phyloP scores from a whole-genome alignment of 1,140 invertebrate species.

The Pararge aegeria region DNA sequence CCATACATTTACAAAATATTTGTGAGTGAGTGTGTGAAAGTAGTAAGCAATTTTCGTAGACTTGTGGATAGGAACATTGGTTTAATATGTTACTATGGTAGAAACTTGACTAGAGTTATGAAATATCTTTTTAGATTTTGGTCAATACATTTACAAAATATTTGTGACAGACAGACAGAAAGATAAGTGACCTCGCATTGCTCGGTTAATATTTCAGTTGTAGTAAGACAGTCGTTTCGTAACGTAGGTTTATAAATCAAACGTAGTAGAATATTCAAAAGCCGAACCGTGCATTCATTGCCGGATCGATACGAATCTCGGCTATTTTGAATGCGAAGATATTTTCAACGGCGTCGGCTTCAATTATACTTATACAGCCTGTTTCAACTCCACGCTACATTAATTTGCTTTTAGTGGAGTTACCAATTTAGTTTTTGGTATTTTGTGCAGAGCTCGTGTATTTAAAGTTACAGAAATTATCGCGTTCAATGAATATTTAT shows the following conservation, averaged over 20 bases:
- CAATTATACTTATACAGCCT: constrained; percentile 24
- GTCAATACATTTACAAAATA: too few relatives aligned
- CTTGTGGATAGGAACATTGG: too few relatives aligned
- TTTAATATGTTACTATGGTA: too few relatives aligned
- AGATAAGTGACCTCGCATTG: too few relatives aligned
- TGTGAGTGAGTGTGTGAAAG: too few relatives aligned
- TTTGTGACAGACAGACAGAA: too few relatives aligned
- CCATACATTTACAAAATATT: too few relatives aligned
- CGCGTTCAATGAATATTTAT: not conserved
- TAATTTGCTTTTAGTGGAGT: constrained; percentile 24
- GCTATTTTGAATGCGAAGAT: constrained; percentile 31
- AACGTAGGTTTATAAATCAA: constrained; percentile 1
- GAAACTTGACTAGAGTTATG: too few relatives aligned
- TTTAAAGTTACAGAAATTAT: constrained; percentile 1
- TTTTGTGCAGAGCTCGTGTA: not conserved
- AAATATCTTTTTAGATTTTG: too few relatives aligned
- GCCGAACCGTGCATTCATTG: constrained; percentile 27
- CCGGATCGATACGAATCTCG: constrained; percentile 29
- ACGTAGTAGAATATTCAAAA: constrained; percentile 29
- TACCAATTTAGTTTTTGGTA: constrained; percentile 14
- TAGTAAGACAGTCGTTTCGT: constrained; percentile 5
- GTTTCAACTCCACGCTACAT: constrained; percentile 18
- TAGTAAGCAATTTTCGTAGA: too few relatives aligned
- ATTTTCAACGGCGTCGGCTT: constrained; percentile 24
- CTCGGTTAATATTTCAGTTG: too few relatives aligned